Base-by-base conservation (phyloP, 2,888 invertebrate genomes). In the Frankliniella intonsa region DNA sequence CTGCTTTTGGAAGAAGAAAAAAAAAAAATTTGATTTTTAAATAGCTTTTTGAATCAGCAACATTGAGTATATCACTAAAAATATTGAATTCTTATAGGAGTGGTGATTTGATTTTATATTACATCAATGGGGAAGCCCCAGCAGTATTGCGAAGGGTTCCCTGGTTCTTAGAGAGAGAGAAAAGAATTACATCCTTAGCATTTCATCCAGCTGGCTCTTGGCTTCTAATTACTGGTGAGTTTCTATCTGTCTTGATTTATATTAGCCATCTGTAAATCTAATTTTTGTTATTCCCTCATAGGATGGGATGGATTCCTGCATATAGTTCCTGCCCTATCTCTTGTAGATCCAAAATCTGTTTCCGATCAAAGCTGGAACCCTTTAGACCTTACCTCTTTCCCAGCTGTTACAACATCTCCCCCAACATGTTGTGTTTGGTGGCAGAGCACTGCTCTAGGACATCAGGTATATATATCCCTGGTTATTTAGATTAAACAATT, bases 301-400 rank as follows among this genome's bases (percentile, higher is more conserved):
- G 90, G 90, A 83, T 86, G 89, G 38, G 92, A 92, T 87, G 90
- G 91, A 83, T 90, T 91, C 11, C 87, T 92, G 22, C 92, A 90
- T 85, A 91, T 93, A 84, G 87, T 93, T 79, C 93, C 93, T 83
- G 91, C 91, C 22, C 86, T 91, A 82, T 89, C 90, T 84, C 87
- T 92, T 84, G 88, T 92, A 80, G 91, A 91, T 85, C 89, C 89
- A 65, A 88, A 87, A 11, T 14, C 69, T 25, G 69, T 76, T 9
- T 76, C 88, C 87, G 90, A 90, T 86, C 87, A 87, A 82, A 90
- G 89, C 84, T 90, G 90, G 90, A 89, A 90, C 22, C 86, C 89
- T 7, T 87, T 89, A n/a, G 88, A 90, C 85, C 89, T 90, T 50
- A 89, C 90, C 62, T 89, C 89, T 9, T 82, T 79, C 19, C 76